Conservation (phyloP, 92 coral and sea anemone species). For the Blastomussa wellsi region DNA sequence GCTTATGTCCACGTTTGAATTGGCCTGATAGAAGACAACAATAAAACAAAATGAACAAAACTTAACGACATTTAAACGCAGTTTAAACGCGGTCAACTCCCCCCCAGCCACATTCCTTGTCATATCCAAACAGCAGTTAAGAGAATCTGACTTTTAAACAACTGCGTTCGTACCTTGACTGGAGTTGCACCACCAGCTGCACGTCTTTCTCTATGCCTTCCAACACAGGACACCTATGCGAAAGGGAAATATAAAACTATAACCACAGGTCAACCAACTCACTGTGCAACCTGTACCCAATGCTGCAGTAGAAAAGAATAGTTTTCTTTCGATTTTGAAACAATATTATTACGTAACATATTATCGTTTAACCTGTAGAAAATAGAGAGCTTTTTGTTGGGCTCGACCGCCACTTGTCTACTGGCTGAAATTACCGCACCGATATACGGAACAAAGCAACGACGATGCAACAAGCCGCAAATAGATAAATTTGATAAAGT, state of each 20-base stretch:
- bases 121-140: neutral
- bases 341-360: neutral
- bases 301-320: neutral
- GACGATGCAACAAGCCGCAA: neutral
- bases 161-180: neutral
- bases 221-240: constrained; percentile 34
- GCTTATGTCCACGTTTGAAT: neutral
- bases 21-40: neutral
- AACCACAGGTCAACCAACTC: neutral
- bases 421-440: no score
- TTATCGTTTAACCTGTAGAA: neutral
- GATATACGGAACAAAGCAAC: neutral
- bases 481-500: neutral
- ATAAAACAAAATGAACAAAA: neutral
- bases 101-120: neutral
- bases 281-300: neutral
- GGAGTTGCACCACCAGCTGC: neutral
- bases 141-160: neutral
- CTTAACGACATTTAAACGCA: no score
- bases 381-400: no score
- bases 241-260: neutral
- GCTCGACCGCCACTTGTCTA: no score
- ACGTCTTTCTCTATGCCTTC: constrained; percentile 29
- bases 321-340: neutral
- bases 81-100: no score